Evolutionary conservation across 2,888 invertebrate genomes (phyloP).

Genomic region (Pristionchus mayeri): DNA sequence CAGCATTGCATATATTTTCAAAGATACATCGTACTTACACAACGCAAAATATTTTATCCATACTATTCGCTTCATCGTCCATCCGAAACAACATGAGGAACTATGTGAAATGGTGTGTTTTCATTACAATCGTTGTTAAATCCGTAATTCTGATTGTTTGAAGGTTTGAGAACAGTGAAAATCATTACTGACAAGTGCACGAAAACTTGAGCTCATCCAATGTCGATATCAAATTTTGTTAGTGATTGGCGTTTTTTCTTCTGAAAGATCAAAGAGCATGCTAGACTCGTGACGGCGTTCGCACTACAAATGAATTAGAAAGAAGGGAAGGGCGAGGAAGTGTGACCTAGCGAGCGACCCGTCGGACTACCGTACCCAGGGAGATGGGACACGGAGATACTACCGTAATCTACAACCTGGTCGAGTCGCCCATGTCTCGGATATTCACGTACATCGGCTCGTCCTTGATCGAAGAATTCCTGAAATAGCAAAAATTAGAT

Average conservation of each 20-base stretch:
- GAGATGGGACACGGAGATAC: not conserved
- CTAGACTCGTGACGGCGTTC: not conserved
- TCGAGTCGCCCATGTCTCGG: slow-evolving; percentile 33
- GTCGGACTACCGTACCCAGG: slow-evolving; percentile 18
- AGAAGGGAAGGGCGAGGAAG: not conserved
- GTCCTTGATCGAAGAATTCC: slow-evolving; percentile 12
- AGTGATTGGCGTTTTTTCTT: not conserved
- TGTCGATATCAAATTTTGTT: not conserved
- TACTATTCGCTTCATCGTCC: too few species aligned
- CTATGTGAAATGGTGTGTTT: not conserved
- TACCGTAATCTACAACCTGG: slow-evolving; percentile 42
- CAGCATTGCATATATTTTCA: too few species aligned
- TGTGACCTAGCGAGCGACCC: slow-evolving; percentile 43
- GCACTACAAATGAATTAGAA: not conserved
- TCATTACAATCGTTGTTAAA: not conserved
- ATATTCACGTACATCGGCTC: slow-evolving; percentile 46
- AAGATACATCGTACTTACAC: too few species aligned
- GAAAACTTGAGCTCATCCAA: slow-evolving; percentile 25
- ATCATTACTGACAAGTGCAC: too few species aligned
- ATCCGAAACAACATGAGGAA: not conserved
- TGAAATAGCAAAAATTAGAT: not conserved
- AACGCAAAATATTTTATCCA: too few species aligned
- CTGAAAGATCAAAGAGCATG: not conserved
- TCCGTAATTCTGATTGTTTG: not conserved
- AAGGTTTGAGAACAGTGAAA: not conserved